These are phyloP conservation scores for Ginglymostoma cirratum DNA, from an alignment of 2,113 vertebrate species.

Conservation along the genomic window DNA sequence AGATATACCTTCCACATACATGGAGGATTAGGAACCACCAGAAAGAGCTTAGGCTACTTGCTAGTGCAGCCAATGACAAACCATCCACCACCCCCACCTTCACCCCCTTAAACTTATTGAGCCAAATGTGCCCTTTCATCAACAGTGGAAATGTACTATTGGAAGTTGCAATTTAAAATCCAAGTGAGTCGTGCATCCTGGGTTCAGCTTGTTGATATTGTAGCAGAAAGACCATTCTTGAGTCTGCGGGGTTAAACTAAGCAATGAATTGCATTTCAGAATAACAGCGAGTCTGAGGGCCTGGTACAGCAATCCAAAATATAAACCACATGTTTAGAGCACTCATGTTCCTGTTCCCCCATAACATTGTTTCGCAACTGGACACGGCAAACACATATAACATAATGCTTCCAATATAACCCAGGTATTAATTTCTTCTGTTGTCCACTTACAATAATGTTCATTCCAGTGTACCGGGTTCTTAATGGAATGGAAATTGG, in stretches of 20 bases:
- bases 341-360: no score
- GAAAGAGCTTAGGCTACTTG: neutral
- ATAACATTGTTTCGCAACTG: no score
- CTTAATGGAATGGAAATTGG: neutral
- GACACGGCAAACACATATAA: no score
- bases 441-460: no score
- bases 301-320: no score
- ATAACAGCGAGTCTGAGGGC: no score
- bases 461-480: neutral
- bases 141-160: neutral
- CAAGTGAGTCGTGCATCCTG: neutral
- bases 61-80: neutral
- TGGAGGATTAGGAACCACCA: neutral
- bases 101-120: neutral
- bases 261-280: no score
- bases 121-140: neutral
- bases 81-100: neutral
- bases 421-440: no score
- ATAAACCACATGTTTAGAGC: no score
- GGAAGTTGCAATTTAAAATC: neutral
- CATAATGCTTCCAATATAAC: no score
- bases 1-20: neutral
- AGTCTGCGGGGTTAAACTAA: no score
- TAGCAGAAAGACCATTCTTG: no score
- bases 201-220: neutral